Evolutionary conservation across 1,140 invertebrate genomes (phyloP), one percentile per base, ranked within the genome.

Genomic region (Bacillus rossius): DNA sequence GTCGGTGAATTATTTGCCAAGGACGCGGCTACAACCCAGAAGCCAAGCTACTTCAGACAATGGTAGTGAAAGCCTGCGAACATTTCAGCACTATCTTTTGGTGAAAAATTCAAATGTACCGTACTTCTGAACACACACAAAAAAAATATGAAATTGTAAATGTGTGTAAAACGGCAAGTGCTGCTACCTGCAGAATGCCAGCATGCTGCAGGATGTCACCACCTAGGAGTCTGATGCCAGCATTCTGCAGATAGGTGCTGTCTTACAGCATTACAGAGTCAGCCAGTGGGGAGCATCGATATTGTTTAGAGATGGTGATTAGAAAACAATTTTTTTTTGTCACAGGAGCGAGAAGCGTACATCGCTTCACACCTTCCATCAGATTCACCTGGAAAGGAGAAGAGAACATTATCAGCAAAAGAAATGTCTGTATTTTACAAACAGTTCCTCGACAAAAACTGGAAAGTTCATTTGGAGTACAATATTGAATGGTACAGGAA

Each of bases 361-460:
- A 48, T 48, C 17, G 14, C 16, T 19, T 20, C 45, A 20, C 14
- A 48, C 17, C 45, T 48, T 19, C 45, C 45, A 48, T 14, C 2
- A 48, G 7, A 48, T 2, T 14, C 14, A 16, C n/a, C 17, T 16
- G 8, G 22, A 48, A 25, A 16, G n/a, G 34, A 54, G 22, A 58
- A 47, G 26, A 49, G 25, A 13, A 42, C 60, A 10, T 17, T 73
- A 8, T 63, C 68, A 23, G 42, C 70, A 43, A 70, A 73, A 23
- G 68, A 74, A 57, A 66, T 75, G 65, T 72, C 72, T 4, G 64
- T 62, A 13, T 75, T 75, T 54, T 75, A 74, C 61, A 71, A 65
- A 55, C 25, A 60, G 25, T 75, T 75, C 59, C 59, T 60, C 1
- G 59, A 60, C 41, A 48, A 60, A 34, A 47, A 60, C 29, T 60